These are phyloP conservation scores for Planococcus citri DNA, from an alignment of 1,140 invertebrate species.

Conservation along the genomic window DNA sequence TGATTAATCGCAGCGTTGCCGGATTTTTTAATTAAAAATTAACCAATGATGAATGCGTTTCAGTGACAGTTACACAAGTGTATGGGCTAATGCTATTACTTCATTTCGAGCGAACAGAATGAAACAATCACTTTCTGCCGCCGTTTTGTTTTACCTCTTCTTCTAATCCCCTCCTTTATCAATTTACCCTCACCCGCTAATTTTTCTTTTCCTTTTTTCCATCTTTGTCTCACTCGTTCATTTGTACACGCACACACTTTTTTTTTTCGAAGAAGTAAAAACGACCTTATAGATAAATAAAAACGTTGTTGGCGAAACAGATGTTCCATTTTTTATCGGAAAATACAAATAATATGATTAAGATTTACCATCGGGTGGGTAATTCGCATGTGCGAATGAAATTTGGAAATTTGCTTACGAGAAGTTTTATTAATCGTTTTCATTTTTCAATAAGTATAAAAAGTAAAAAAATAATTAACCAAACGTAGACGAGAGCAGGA, in stretches of 20 bases:
- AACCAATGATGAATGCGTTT: slow-evolving; percentile 17
- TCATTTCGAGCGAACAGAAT: slow-evolving; percentile 15
- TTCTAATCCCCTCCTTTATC: not conserved
- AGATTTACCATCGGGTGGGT: not conserved
- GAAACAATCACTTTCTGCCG: slow-evolving; percentile 17
- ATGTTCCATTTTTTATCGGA: slow-evolving; percentile 17
- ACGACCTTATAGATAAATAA: slow-evolving; percentile 14
- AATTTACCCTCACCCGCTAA: not conserved
- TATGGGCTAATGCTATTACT: slow-evolving; percentile 19
- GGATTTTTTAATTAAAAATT: slow-evolving; percentile 21
- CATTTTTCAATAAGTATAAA: not conserved
- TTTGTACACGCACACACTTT: not conserved
- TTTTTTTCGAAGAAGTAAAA: not conserved
- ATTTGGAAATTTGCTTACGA: not conserved
- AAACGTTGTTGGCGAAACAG: slow-evolving; percentile 16
- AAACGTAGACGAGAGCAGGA: too few species aligned
- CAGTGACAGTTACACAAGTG: slow-evolving; percentile 20
- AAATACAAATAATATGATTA: slow-evolving; percentile 4
- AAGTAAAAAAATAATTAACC: too few species aligned
- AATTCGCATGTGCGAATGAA: slow-evolving; percentile 2
- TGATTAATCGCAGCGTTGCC: slow-evolving; percentile 16
- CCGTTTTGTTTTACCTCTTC: slow-evolving; percentile 14
- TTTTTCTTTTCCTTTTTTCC: not conserved
- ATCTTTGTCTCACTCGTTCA: too few species aligned
- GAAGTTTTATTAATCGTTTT: not conserved